Base-by-base conservation (phyloP, 2,797 vertebrate species). In the Monodelphis domestica region DNA sequence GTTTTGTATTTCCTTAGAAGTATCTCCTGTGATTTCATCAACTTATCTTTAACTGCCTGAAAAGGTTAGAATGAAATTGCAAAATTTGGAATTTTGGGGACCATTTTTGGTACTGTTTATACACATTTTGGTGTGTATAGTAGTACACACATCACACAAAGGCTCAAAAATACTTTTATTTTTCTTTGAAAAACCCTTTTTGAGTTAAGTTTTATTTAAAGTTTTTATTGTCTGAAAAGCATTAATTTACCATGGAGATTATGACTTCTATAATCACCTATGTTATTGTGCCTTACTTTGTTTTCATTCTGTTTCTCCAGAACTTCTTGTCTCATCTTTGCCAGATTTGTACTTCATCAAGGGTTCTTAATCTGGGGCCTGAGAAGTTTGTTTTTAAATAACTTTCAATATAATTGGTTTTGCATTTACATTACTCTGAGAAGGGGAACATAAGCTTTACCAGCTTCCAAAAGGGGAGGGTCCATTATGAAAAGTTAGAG, bases 1-100 rank as follows among this genome's bases (percentile, higher is more conserved):
- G 52, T 51, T 90, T 92, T 94, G 90, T 50, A 53, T 95, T 95
- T 92, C 51, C 70, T 84, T 50, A 70, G 59, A 70, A 70, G 14
- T 7, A 33, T 70, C 59, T 84, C 9, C 89, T 91, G 93, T 70
- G 54, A 1, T 12, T 55, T 90, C 92, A 92, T 93, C 94, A 93
- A 88, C 95, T 96, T 94, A 89, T 95, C 78, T 21, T 2, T 29
- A 59, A 84, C 56, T 59, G 87, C 63, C 53, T 24, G 53, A 45
- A 53, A 91, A 33, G 91, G 63, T 5, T 94, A 70, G 91, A 56
- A 51, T 53, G 93, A 55, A 30, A 90, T 29, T 84, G 14, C 55
- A 91, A 53, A 90, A 91, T 55, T n/a, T 63, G 90, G 70, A 89
- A 54, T 91, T 94, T 90, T 51, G 9, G 26, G 70, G 38, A 45